Percentiles rank a stretch among this genome's conserved stretches.
Conservation (phyloP, 2,888 invertebrate genomes). For the Cantharis rufa region DNA sequence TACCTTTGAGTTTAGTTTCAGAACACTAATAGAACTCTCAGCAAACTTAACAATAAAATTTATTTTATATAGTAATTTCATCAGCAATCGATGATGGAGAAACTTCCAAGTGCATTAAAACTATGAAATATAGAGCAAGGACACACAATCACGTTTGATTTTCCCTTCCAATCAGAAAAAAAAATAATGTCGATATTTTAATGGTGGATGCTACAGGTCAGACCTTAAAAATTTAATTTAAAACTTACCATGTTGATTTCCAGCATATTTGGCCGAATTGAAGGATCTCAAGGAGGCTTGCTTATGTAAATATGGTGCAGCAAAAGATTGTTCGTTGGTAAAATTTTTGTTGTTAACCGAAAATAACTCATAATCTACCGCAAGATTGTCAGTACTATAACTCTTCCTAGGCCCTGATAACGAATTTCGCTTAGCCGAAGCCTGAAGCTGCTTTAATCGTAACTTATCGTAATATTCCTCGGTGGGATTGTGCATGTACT, state of each 20-base stretch:
- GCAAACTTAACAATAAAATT: neutral
- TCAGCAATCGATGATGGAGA: neutral
- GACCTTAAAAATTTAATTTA: no score
- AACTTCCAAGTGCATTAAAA: neutral
- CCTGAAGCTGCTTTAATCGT: slow-evolving; percentile 51
- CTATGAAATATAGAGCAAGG: neutral
- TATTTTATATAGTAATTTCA: neutral
- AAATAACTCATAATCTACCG: slow-evolving; percentile 76
- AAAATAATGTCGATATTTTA: no score
- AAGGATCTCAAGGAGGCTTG: slow-evolving; percentile 38
- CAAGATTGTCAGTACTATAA: slow-evolving; percentile 66
- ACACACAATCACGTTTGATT: no score
- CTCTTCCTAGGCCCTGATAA: slow-evolving; percentile 17
- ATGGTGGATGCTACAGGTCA: no score
- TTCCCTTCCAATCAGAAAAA: no score
- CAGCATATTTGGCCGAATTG: slow-evolving; percentile 32
- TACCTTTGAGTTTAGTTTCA: neutral
- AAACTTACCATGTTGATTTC: slow-evolving; percentile 22
- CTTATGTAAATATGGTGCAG: slow-evolving; percentile 38
- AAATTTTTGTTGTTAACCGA: slow-evolving; percentile 59
- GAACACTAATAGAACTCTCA: neutral
- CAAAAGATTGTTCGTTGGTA: slow-evolving; percentile 26
- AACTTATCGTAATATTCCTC: slow-evolving; percentile 59
- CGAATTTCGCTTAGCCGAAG: slow-evolving; percentile 41
- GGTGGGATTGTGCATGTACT: slow-evolving; percentile 60